Base-by-base conservation (phyloP, 1,140 invertebrate species). In the Cyclargus thomasi region DNA sequence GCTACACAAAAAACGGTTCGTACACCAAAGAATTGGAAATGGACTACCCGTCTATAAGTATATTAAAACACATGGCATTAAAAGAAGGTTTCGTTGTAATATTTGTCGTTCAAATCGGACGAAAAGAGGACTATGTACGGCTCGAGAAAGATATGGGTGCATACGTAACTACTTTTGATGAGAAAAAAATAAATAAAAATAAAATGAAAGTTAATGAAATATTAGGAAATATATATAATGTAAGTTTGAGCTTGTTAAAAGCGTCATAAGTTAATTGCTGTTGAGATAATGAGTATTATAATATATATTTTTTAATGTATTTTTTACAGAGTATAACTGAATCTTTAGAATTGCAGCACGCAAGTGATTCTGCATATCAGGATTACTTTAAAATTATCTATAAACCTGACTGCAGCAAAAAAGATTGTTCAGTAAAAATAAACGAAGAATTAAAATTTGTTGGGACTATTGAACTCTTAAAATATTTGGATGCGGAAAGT, bases 1-100 rank as follows among this genome's bases (percentile, higher is more conserved):
- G 97, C 77, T 96, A 98, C 83, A 90, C 97, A 71, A 21, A 77
- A 67, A 64, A 86, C n/a, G 93, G 93, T 7, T 85, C 91, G 57
- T 97, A 97, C 81, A 95, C 93, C 35, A 86, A 94, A 73, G 93
- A 94, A 39, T 81, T 91, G 16, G 74, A 91, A 55, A 92, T 93
- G 79, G 94, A 95, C 80, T 95, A 95, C 78, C 94, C 94, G 2
- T 94, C 94, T 2, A 89, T 95, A n/a, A 90, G 92, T 63, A 93
- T 94, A 92, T 90, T 93, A 14, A 91, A 91, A 66, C 94, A 82
- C 80, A 92, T 83, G 86, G 93, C 96, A 18, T 93, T 93, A 71
- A 93, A 97, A 75, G 94, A 96, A 70, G 93, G 95, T 64, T 95
- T 97, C 21, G 96, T 96, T 84, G 91, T 97, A 39, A 96, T 98